Conservation (phyloP, 2,888 invertebrate genomes). For the Melieria crassipennis region DNA sequence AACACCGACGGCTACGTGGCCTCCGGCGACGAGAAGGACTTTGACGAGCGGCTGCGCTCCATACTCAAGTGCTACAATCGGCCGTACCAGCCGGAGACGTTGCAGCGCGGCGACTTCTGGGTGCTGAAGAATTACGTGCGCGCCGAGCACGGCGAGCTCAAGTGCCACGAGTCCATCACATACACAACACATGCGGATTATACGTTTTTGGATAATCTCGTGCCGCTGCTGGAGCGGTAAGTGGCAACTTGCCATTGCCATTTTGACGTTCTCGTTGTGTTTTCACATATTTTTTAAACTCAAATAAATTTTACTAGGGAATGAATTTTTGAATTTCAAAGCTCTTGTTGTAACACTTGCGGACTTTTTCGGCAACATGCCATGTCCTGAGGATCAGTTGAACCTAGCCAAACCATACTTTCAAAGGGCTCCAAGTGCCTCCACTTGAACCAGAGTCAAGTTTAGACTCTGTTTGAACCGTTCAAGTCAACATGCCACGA, state of each 20-base stretch:
- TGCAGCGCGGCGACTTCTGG: slow-evolving; percentile 86
- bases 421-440: not conserved
- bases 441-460: not conserved
- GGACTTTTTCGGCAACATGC: no score
- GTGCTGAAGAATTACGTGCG: slow-evolving; percentile 87
- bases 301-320: no score
- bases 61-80: slow-evolving; percentile 73
- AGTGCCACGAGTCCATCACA: slow-evolving; percentile 86
- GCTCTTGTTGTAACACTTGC: no score
- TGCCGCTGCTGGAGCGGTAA: slow-evolving; percentile 81
- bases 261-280: no score
- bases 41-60: slow-evolving; percentile 62
- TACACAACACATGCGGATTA: slow-evolving; percentile 93
- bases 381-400: no score
- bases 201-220: slow-evolving; percentile 89
- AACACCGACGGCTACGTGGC: slow-evolving; percentile 59
- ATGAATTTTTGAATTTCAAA: no score
- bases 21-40: slow-evolving; percentile 63
- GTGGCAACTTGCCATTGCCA: not conserved
- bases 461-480: not conserved
- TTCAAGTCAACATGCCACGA: no score
- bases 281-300: not conserved
- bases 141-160: slow-evolving; percentile 74
- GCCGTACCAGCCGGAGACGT: slow-evolving; percentile 70
- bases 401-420: no score